Conservation (phyloP, 2,797 vertebrate species). For the Ceyx erithaca region DNA sequence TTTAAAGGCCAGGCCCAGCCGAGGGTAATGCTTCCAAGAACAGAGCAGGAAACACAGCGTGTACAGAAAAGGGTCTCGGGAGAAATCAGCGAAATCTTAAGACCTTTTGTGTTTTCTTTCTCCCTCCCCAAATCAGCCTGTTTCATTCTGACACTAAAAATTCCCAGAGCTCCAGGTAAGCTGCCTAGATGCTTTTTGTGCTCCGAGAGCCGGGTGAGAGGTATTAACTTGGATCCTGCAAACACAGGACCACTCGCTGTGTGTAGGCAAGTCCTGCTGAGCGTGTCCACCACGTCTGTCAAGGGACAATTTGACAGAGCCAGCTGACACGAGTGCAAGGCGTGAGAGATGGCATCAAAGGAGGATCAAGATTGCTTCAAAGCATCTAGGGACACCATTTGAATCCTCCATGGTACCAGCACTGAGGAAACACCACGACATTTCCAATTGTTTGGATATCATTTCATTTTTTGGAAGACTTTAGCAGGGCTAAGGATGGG, state of each 20-base stretch:
- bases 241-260: background rate
- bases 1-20: slow-evolving; percentile 57
- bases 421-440: accelerated
- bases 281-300: accelerated
- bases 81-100: slow-evolving; percentile 63
- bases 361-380: background rate
- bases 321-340: accelerated
- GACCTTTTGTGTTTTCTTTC: slow-evolving; percentile 43
- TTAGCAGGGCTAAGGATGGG: background rate
- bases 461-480: background rate
- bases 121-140: background rate
- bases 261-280: background rate
- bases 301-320: background rate
- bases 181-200: accelerated
- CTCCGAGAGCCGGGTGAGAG: accelerated
- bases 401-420: background rate
- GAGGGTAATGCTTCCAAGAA: slow-evolving; percentile 56
- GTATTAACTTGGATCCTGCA: background rate
- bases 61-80: slow-evolving; percentile 42
- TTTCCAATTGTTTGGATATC: background rate
- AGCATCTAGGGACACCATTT: background rate
- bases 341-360: accelerated
- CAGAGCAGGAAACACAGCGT: slow-evolving; percentile 57
- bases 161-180: slow-evolving; percentile 31
- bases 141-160: background rate